Conservation (phyloP, 2,113 vertebrate genomes). For the Thoracochromis brauschi region DNA sequence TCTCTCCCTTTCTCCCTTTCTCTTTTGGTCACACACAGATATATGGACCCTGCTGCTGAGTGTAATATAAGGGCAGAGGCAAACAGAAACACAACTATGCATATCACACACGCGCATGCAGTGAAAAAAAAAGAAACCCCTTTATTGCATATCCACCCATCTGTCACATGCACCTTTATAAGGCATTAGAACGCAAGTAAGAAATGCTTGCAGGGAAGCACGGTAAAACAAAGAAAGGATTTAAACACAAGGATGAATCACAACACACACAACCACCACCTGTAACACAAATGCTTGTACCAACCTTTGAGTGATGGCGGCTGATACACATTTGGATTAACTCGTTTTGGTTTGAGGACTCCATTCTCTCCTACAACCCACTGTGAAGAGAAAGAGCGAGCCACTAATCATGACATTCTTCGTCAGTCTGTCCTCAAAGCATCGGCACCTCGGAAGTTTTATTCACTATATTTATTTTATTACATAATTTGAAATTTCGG, state of each 20-base stretch:
- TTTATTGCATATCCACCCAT: conserved; percentile 1
- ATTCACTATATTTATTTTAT: neutral
- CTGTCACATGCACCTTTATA: conserved; percentile 13
- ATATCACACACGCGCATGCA: neutral
- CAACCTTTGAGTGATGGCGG: conserved; percentile 96
- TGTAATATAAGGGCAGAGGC: neutral
- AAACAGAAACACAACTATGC: neutral
- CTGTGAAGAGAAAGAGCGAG: conserved; percentile 53
- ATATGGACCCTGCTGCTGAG: neutral
- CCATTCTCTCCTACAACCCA: conserved; percentile 88
- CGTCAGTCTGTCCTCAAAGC: accelerated
- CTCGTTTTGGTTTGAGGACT: conserved; percentile 85
- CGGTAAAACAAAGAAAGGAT: conserved; percentile 14
- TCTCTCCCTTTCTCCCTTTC: conserved; percentile 29
- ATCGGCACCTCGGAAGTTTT: accelerated
- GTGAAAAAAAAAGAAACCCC: neutral
- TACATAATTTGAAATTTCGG: neutral
- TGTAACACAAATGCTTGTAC: neutral
- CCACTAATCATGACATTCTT: neutral
- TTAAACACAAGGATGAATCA: conserved; percentile 31
- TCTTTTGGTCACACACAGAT: neutral
- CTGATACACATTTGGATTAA: conserved; percentile 86
- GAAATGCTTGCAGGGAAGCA: neutral
- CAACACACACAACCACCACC: neutral
- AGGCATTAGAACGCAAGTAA: neutral